Evolutionary conservation across 2,113 vertebrate genomes (phyloP).

Genomic region (Hyperopisus bebe): DNA sequence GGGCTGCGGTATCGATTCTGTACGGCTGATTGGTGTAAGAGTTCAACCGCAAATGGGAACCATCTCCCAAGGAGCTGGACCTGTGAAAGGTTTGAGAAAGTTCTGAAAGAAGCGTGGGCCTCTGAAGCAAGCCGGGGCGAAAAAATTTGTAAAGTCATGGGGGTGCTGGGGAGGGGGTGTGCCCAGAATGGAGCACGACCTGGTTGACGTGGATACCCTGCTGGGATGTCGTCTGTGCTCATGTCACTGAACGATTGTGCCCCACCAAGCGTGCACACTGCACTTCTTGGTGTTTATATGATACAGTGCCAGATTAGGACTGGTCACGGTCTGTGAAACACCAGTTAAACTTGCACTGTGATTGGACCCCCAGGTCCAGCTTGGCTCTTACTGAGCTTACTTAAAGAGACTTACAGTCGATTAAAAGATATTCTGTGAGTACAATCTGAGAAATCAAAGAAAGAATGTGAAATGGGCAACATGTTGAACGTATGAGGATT

Average conservation of each 20-base stretch:
- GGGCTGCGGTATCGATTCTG: not conserved
- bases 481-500: conserved; percentile 29
- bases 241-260: not conserved
- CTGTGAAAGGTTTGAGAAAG: not conserved
- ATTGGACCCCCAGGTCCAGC: not conserved
- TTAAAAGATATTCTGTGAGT: not conserved
- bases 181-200: not conserved
- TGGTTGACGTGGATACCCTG: not conserved
- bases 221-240: not conserved
- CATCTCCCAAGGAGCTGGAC: not conserved
- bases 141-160: not conserved
- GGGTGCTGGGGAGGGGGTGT: not conserved
- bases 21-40: not conserved
- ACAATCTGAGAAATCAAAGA: not conserved
- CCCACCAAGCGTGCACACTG: not conserved
- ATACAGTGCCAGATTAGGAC: not conserved
- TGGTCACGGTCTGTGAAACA: not conserved
- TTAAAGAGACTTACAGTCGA: not conserved
- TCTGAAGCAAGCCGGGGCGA: not conserved
- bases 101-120: not conserved
- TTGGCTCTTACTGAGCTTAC: not conserved
- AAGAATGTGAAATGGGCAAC: not conserved
- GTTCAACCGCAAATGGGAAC: not conserved
- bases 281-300: not conserved
- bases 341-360: not conserved